Percentiles rank a stretch among this genome's conserved stretches.
Conservation (phyloP, 2,888 invertebrate genomes). For the Cabera pusaria region DNA sequence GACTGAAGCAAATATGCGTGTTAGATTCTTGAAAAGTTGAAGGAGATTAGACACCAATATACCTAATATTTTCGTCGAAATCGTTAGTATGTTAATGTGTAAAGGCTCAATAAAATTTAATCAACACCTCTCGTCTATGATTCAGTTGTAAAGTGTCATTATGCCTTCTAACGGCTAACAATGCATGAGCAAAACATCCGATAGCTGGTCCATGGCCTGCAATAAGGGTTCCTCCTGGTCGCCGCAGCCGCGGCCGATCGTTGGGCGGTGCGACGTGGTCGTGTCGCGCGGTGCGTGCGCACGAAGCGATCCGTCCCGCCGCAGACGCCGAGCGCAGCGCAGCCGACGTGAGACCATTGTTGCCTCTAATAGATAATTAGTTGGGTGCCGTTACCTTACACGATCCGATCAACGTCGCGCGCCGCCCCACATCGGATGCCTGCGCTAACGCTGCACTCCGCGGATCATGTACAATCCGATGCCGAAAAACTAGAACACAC, state of each 20-base stretch:
- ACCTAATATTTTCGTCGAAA: no score
- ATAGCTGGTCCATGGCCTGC: no score
- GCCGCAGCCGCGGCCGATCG: no score
- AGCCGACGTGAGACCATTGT: conserved; percentile 75
- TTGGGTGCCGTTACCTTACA: conserved; percentile 73
- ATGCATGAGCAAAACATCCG: conserved; percentile 14
- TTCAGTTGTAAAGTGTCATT: conserved; percentile 12
- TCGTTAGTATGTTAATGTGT: no score
- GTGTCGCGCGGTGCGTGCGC: conserved; percentile 46
- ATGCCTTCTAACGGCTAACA: conserved; percentile 2
- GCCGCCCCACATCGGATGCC: conserved; percentile 55
- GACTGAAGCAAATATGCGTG: no score
- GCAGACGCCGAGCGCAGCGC: conserved; percentile 27
- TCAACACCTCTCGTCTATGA: not conserved
- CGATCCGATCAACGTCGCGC: conserved; percentile 63
- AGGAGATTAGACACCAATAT: no score
- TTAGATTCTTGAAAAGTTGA: no score
- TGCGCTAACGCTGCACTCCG: conserved; percentile 44
- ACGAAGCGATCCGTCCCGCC: conserved; percentile 48
- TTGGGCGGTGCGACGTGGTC: conserved; percentile 8
- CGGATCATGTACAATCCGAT: conserved; percentile 43
- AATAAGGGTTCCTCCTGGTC: no score
- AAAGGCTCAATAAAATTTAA: no score
- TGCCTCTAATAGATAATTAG: conserved; percentile 79
- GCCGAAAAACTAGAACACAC: conserved; percentile 46